phyloP scores from a whole-genome alignment of 2,113 vertebrate genomes.

The Leucopsar rothschildi region DNA sequence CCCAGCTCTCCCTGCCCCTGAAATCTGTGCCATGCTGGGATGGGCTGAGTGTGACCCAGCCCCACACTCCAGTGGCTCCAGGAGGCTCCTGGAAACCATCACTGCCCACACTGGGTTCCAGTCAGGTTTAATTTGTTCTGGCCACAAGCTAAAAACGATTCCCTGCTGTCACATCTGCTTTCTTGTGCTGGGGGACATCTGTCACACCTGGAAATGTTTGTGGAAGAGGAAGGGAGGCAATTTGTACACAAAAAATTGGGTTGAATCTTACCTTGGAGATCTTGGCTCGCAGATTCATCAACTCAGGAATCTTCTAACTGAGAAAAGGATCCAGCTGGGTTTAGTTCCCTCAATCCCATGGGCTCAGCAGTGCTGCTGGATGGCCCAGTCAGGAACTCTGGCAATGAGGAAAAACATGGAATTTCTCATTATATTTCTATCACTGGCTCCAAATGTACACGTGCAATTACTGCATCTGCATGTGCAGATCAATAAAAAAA shows the following conservation, averaged over 20 bases:
- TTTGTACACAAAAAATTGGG: background rate
- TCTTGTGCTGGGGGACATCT: background rate
- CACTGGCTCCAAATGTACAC: background rate
- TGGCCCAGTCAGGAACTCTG: background rate
- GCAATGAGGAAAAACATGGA: background rate
- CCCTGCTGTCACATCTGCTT: background rate
- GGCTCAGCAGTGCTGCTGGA: background rate
- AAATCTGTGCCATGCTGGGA: fast-evolving
- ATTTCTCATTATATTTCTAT: background rate
- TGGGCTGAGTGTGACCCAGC: background rate
- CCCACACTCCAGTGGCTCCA: background rate
- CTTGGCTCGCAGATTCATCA: background rate
- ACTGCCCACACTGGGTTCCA: background rate
- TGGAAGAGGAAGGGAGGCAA: background rate
- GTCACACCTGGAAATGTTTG: background rate
- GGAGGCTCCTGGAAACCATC: background rate
- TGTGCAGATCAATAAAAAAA: background rate
- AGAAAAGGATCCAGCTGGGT: background rate
- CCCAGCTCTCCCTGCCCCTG: background rate
- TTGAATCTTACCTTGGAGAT: background rate
- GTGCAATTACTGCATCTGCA: background rate
- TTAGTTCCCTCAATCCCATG: background rate
- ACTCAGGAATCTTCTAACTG: background rate
- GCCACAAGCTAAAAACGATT: background rate
- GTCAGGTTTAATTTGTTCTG: background rate